Base-by-base conservation (phyloP, 2,797 vertebrate genomes). In the Acanthornis magna region DNA sequence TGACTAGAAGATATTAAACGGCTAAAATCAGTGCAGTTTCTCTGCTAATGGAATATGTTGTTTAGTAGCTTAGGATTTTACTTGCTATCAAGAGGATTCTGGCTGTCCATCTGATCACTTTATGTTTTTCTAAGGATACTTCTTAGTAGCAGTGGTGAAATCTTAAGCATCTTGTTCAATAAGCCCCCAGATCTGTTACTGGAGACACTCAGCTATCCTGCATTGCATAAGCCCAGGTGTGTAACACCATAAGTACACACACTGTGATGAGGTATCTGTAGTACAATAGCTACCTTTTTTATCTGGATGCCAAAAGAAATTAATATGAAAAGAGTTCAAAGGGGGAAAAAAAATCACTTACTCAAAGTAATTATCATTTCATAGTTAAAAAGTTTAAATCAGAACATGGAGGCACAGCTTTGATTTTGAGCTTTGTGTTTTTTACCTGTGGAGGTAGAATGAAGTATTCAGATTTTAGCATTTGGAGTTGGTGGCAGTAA, bases 401-500 rank as follows among this genome's bases (percentile, higher is more conserved):
- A 88, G 80, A 95, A 82, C 74, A 67, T 9, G 3, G 54, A 89
- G 66, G 77, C 71, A 65, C 57, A 30, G 11, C 43, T 85, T 9
- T 47, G 71, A 71, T 66, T 95, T 95, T 93, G 63, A 92, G 86
- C 84, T 93, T 62, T 67, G 40, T 7, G 1, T 23, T 88, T 96
- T 91, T 96, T 72, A 85, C 53, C 45, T 93, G 54, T 74, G 5
- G 58, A 91, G 68, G 57, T 95, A 95, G 91, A 91, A 79, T 19
- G 34, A 97, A 88, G 45, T 77, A 34, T 79, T 96, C 74, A 54
- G 55, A 93, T 94, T 95, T 95, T 77, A 96, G 79, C 77, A 91
- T 93, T 93, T 96, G 89, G 84, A 77, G 80, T 85, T 91, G 81
- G 75, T 96, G 45, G 58, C 81, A 80, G 2, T 96, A 96, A 96